These are phyloP conservation scores for Caenorhabditis angaria DNA, from an alignment of 2,888 invertebrate genomes.

Conservation along the genomic window DNA sequence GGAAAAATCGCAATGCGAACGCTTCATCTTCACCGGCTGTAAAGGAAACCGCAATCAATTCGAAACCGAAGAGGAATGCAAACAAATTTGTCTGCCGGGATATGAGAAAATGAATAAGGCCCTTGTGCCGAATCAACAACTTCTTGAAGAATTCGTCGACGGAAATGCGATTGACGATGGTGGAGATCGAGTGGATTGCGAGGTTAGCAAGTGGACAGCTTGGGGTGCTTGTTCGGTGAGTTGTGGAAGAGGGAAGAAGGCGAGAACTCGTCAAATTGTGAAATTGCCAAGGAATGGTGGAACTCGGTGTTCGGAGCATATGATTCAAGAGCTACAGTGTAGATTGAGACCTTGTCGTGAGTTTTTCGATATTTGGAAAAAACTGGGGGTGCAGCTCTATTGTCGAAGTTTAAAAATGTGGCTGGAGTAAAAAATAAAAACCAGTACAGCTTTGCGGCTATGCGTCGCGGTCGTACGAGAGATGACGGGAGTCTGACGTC, in stretches of 20 bases:
- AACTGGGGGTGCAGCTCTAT: too few relatives aligned
- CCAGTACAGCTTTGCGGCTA: too few relatives aligned
- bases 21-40: conserved; percentile 88
- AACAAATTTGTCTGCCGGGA: conserved; percentile 72
- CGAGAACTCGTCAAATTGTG: conserved; percentile 64
- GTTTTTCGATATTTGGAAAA: conserved; percentile 35
- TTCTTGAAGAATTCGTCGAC: conserved; percentile 60
- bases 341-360: conserved; percentile 69
- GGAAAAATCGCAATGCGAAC: conserved; percentile 80
- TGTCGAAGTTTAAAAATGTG: too few relatives aligned
- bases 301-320: conserved; percentile 67
- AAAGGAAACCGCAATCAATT: conserved; percentile 75
- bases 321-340: conserved; percentile 69
- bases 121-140: conserved; percentile 67
- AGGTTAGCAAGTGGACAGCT: conserved; percentile 80
- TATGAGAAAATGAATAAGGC: conserved; percentile 62
- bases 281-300: conserved; percentile 70
- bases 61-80: conserved; percentile 73
- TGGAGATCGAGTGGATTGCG: conserved; percentile 76
- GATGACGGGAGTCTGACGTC: too few relatives aligned
- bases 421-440: too few relatives aligned
- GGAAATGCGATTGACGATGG: background rate
- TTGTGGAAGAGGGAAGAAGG: conserved; percentile 83
- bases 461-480: too few relatives aligned
- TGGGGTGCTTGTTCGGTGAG: conserved; percentile 85